Evolutionary conservation across 2,113 vertebrate species (phyloP).

Genomic region (Kobus ellipsiprymnus): DNA sequence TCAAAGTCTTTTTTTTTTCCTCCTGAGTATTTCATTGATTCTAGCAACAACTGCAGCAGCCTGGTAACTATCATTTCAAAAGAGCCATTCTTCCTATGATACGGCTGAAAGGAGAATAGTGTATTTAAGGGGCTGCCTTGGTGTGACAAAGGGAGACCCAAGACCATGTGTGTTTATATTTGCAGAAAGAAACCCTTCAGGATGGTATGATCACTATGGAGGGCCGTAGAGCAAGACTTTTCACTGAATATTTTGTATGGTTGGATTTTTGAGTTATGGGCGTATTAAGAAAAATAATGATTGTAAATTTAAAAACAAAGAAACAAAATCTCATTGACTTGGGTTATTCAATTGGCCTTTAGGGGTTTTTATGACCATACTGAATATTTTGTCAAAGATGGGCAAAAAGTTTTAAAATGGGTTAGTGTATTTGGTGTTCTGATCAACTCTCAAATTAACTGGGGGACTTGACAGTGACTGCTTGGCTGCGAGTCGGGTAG

Average conservation of each 20-base stretch:
- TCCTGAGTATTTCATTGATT: not conserved
- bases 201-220: accelerated
- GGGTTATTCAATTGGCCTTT: not conserved
- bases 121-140: not conserved
- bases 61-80: not conserved
- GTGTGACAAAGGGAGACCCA: not conserved
- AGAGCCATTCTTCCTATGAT: not conserved
- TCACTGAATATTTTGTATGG: not conserved
- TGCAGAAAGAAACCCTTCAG: not conserved
- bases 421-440: not conserved
- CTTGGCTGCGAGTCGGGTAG: too few species aligned
- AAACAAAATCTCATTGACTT: not conserved
- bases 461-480: not conserved
- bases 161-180: not conserved
- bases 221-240: not conserved
- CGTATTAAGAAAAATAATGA: not conserved
- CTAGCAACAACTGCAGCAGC: not conserved
- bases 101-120: accelerated
- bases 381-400: not conserved
- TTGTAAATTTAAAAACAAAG: not conserved
- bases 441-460: not conserved
- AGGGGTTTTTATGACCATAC: not conserved
- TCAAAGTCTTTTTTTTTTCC: not conserved
- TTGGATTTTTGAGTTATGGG: not conserved
- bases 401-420: not conserved